Evolutionary conservation across 2,113 vertebrate species (phyloP).

Genomic region (Gambusia holbrooki): DNA sequence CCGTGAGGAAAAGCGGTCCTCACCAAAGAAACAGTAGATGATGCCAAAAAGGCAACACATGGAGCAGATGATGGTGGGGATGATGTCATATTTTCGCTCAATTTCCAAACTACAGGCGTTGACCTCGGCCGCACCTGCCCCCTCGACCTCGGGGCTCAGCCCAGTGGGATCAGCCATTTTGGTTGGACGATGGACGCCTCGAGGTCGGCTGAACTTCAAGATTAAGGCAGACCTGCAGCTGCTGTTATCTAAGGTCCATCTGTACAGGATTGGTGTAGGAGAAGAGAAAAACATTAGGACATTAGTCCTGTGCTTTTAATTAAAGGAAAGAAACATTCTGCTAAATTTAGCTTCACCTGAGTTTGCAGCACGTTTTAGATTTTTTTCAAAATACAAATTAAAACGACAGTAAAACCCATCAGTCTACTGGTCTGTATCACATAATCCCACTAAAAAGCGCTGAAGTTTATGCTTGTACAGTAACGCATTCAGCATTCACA

Average conservation of each 20-base stretch:
- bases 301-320: not conserved
- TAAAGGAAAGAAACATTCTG: not conserved
- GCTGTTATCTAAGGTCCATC: slow-evolving; percentile 74
- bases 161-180: slow-evolving; percentile 75
- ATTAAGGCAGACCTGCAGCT: slow-evolving; percentile 4
- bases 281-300: slow-evolving; percentile 10
- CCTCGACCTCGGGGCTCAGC: slow-evolving; percentile 73
- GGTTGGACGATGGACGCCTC: slow-evolving; percentile 21
- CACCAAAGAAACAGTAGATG: slow-evolving; percentile 91
- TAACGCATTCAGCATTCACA: too few relatives aligned
- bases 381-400: too few relatives aligned
- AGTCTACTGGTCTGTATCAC: too few relatives aligned
- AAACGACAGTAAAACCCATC: too few relatives aligned
- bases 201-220: slow-evolving; percentile 18
- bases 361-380: too few relatives aligned
- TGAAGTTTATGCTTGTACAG: too few relatives aligned
- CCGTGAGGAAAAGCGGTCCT: slow-evolving; percentile 48
- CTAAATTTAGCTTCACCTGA: not conserved
- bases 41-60: slow-evolving; percentile 89
- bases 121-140: slow-evolving; percentile 54
- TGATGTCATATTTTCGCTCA: slow-evolving; percentile 80
- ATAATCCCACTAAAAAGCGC: too few relatives aligned
- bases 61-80: slow-evolving; percentile 85
- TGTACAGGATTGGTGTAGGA: slow-evolving; percentile 23
- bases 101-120: slow-evolving; percentile 82